Evolutionary conservation across 2,888 invertebrate genomes (phyloP).

Genomic region (Unio delphinus): DNA sequence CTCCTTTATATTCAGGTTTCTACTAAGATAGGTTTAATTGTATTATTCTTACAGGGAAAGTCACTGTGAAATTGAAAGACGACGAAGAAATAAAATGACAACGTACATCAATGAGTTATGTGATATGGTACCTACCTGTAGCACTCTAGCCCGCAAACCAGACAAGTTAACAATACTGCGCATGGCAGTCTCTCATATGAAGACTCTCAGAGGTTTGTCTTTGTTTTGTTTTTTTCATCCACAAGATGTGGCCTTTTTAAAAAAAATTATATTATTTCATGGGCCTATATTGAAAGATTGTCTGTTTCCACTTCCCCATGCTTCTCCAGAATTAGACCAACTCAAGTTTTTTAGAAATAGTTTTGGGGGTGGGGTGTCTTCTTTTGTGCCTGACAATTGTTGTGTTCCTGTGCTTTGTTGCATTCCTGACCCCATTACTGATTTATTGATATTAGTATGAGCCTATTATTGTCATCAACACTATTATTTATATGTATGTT

Average conservation of each 20-base stretch:
- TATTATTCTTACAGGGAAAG: constrained; percentile 83
- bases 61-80: constrained; percentile 98
- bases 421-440: no score
- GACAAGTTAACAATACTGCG: constrained; percentile 98
- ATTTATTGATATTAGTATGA: no score
- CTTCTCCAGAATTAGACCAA: no score
- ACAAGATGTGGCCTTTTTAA: not conserved
- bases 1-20: no score
- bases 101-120: constrained; percentile 99
- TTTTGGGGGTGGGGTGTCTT: no score
- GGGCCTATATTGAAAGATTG: not conserved
- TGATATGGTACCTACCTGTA: constrained; percentile 99
- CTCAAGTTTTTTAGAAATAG: no score
- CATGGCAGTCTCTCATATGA: constrained; percentile 99
- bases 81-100: constrained; percentile 99
- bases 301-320: no score
- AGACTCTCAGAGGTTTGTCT: constrained; percentile 87
- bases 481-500: no score
- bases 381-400: no score
- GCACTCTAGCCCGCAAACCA: constrained; percentile 96
- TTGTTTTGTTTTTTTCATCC: not conserved
- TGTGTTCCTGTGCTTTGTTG: no score
- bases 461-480: no score
- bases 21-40: not conserved
- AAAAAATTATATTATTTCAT: not conserved